phyloP scores from a whole-genome alignment of 2,113 vertebrate species.

The Neopipo cinnamomea region DNA sequence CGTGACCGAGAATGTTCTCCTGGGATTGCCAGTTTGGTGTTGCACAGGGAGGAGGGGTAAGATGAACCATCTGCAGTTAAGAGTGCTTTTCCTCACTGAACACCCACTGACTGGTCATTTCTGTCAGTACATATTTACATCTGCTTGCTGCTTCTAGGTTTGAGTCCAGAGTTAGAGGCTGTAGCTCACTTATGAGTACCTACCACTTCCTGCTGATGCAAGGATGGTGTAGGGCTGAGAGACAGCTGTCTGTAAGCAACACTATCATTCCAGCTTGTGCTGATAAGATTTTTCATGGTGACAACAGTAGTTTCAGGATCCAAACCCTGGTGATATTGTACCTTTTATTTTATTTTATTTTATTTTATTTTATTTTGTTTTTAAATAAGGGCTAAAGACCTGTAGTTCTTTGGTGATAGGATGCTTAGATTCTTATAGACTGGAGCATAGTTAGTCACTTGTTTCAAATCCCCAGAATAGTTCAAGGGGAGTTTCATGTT shows the following conservation, averaged over 20 bases:
- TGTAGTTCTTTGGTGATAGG: background rate
- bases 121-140: background rate
- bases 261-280: background rate
- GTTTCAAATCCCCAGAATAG: background rate
- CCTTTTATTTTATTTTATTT: background rate
- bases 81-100: background rate
- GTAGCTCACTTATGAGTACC: background rate
- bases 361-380: background rate
- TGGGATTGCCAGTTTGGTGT: background rate
- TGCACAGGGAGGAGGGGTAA: background rate
- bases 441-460: background rate
- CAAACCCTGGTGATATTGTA: background rate
- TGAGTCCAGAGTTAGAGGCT: background rate
- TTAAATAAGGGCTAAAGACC: background rate
- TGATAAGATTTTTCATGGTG: background rate
- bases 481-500: background rate
- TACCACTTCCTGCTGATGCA: background rate
- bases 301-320: background rate
- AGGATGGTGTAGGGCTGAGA: background rate
- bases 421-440: background rate
- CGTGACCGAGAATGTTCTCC: fast-evolving
- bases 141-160: background rate
- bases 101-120: background rate
- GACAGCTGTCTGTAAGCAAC: background rate
- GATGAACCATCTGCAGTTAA: background rate